These are phyloP conservation scores for Epinephelus fuscoguttatus DNA, from an alignment of 2,113 vertebrate species.

Conservation along the genomic window DNA sequence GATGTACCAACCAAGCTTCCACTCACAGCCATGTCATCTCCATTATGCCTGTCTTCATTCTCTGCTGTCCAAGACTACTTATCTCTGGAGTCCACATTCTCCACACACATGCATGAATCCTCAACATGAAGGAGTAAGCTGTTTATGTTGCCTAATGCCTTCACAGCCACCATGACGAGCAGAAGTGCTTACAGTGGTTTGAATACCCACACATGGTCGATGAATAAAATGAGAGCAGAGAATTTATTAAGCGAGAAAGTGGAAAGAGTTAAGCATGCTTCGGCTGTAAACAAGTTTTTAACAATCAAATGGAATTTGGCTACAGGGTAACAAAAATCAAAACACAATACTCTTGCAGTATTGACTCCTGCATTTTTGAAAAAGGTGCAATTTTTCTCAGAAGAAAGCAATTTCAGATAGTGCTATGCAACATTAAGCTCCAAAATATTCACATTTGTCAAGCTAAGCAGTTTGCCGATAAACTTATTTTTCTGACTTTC, in stretches of 20 bases:
- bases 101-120: conserved; percentile 22
- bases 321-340: neutral
- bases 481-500: neutral
- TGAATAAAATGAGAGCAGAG: conserved; percentile 13
- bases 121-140: conserved; percentile 1
- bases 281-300: conserved; percentile 13
- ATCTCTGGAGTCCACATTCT: conserved; percentile 1
- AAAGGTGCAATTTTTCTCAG: conserved; percentile 1
- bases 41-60: conserved; percentile 17
- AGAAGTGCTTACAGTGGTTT: conserved; percentile 17
- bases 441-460: conserved; percentile 23
- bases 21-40: conserved; percentile 7
- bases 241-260: conserved; percentile 20
- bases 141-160: conserved; percentile 12
- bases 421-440: conserved; percentile 15
- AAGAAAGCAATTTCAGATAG: conserved; percentile 12
- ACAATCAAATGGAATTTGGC: neutral
- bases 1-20: neutral
- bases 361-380: conserved; percentile 7
- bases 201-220: conserved; percentile 11
- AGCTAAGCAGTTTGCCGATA: conserved; percentile 2
- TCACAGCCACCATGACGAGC: conserved; percentile 13
- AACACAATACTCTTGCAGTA: neutral
- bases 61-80: conserved; percentile 1
- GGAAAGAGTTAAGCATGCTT: conserved; percentile 7